Conservation (phyloP, 1,140 invertebrate species). For the Diabrotica virgifera region DNA sequence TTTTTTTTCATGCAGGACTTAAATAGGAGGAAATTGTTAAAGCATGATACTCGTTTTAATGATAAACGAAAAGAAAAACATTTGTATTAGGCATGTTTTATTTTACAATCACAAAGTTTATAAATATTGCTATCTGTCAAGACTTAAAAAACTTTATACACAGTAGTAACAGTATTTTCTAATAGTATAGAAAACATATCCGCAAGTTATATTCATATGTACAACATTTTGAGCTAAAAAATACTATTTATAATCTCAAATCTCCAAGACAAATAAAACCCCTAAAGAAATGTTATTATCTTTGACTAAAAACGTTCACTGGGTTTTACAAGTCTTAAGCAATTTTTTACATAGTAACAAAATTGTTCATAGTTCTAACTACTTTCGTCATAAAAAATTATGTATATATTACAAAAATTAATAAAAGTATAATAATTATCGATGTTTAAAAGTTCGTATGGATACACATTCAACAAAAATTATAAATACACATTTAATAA, state of each 20-base stretch:
- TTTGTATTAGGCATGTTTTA: constrained; percentile 37
- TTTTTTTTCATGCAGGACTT: no score
- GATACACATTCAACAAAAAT: constrained; percentile 7
- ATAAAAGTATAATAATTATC: constrained; percentile 6
- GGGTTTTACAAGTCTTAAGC: constrained; percentile 14
- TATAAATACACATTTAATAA: constrained; percentile 28
- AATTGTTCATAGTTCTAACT: constrained; percentile 22
- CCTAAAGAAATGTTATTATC: no score
- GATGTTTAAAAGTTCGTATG: not conserved
- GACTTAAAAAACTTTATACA: constrained; percentile 47
- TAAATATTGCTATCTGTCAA: constrained; percentile 49
- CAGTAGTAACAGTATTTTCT: constrained; percentile 46
- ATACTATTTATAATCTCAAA: constrained; percentile 13
- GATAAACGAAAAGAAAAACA: no score
- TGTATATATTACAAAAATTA: constrained; percentile 14
- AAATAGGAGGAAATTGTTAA: no score
- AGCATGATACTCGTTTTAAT: no score
- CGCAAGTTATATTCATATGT: constrained; percentile 44
- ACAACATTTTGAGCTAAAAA: constrained; percentile 46
- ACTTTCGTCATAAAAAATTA: constrained; percentile 8
- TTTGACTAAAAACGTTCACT: no score
- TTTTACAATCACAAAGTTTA: constrained; percentile 49
- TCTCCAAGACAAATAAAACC: no score
- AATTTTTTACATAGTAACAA: constrained; percentile 15
- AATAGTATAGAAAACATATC: constrained; percentile 45